These are phyloP conservation scores for Xiphias gladius DNA, from an alignment of 2,113 vertebrate species.

Conservation along the genomic window DNA sequence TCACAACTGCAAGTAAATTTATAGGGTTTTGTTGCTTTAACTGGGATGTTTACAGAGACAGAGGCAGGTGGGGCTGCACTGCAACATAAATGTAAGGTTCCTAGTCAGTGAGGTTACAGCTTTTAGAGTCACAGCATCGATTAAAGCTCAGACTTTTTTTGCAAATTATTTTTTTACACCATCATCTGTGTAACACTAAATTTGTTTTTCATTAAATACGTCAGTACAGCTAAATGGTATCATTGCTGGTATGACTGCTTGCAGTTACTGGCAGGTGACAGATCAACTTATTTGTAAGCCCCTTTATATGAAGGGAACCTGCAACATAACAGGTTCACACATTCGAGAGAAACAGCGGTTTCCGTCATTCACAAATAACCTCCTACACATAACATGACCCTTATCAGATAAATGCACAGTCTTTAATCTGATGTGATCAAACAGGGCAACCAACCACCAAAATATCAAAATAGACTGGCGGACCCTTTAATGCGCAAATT, in stretches of 20 bases:
- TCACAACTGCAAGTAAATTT: too few species aligned
- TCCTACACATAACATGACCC: slow-evolving; percentile 37
- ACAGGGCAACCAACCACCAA: background rate
- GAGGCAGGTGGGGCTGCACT: too few species aligned
- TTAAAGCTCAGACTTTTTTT: too few species aligned
- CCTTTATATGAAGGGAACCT: slow-evolving; percentile 38
- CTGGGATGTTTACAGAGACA: too few species aligned
- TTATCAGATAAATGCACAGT: background rate
- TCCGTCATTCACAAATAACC: slow-evolving; percentile 47
- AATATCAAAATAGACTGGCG: background rate
- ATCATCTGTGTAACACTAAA: background rate
- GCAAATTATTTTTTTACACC: too few species aligned
- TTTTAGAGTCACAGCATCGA: too few species aligned
- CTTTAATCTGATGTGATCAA: background rate
- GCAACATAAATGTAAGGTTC: too few species aligned
- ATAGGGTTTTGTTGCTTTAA: too few species aligned
- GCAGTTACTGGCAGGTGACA: slow-evolving; percentile 31
- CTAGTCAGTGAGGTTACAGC: too few species aligned
- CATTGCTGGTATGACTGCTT: background rate
- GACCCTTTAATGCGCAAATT: too few species aligned
- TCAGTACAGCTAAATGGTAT: background rate
- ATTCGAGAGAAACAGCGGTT: slow-evolving; percentile 22
- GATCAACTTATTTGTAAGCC: slow-evolving; percentile 18
- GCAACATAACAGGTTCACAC: slow-evolving; percentile 47
- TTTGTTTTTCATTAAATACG: background rate